Conservation (phyloP, 2,797 vertebrate genomes). For the Peromyscus eremicus region DNA sequence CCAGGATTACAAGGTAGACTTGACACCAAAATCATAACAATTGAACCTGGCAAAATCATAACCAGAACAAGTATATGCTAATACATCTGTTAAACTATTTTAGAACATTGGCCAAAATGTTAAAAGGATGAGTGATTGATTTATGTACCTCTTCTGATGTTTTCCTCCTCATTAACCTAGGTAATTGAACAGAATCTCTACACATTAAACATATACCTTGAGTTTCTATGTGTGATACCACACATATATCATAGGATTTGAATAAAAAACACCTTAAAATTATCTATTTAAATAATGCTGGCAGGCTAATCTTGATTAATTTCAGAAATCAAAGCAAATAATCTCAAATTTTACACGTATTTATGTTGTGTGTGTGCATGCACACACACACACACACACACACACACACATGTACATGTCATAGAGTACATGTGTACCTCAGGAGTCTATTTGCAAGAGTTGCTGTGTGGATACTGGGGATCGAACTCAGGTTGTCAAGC, state of each 20-base stretch:
- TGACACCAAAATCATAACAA: not conserved
- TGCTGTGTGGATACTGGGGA: not conserved
- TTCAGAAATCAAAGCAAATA: not conserved
- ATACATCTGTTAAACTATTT: not conserved
- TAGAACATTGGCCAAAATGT: not conserved
- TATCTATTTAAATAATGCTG: slow-evolving; percentile 14
- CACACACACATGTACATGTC: not conserved
- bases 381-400: no score
- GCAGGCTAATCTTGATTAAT: not conserved
- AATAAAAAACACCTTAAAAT: slow-evolving; percentile 23
- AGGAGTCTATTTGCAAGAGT: not conserved
- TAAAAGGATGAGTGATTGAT: not conserved
- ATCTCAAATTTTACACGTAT: not conserved
- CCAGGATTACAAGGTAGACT: not conserved
- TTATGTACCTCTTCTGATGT: not conserved
- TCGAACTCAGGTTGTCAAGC: not conserved
- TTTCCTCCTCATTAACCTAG: not conserved
- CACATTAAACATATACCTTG: not conserved
- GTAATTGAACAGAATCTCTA: not conserved
- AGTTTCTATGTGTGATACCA: not conserved
- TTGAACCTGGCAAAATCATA: not conserved
- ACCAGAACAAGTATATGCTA: not conserved
- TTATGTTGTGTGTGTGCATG: not conserved
- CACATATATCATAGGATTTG: not conserved
- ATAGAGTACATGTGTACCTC: not conserved